Percentiles rank a stretch among this genome's conserved stretches.
Conservation (phyloP, 2,888 invertebrate genomes). For the Plemyria rubiginata region DNA sequence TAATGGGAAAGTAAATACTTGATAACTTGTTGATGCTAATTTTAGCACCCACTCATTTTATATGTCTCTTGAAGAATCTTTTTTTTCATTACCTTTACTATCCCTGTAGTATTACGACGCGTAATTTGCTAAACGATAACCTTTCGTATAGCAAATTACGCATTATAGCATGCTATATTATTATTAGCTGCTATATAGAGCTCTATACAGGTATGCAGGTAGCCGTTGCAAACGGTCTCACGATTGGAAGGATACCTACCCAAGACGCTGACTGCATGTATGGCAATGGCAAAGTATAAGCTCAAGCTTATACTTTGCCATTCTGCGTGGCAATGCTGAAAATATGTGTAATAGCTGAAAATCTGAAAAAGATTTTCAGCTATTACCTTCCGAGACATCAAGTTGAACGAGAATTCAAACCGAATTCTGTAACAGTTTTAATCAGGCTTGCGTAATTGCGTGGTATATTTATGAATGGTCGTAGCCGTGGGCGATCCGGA, state of each 20-base stretch:
- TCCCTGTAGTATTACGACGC: not conserved
- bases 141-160: too few species aligned
- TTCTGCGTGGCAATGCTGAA: too few species aligned
- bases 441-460: conserved; percentile 71
- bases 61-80: not conserved
- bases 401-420: conserved; percentile 9
- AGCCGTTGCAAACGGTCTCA: too few species aligned
- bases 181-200: too few species aligned
- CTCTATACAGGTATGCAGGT: too few species aligned
- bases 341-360: too few species aligned
- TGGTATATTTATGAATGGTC: conserved; percentile 73
- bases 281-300: too few species aligned
- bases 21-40: conserved; percentile 21
- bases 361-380: too few species aligned
- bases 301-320: too few species aligned
- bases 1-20: conserved; percentile 28
- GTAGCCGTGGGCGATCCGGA: conserved; percentile 77
- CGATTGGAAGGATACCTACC: too few species aligned
- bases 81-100: not conserved
- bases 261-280: too few species aligned
- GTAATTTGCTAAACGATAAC: not conserved
- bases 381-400: not conserved
- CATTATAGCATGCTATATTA: too few species aligned
- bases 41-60: conserved; percentile 20
- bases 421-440: conserved; percentile 53